Evolutionary conservation across 2,113 vertebrate genomes (phyloP).

Genomic region (Dicentrarchus labrax): DNA sequence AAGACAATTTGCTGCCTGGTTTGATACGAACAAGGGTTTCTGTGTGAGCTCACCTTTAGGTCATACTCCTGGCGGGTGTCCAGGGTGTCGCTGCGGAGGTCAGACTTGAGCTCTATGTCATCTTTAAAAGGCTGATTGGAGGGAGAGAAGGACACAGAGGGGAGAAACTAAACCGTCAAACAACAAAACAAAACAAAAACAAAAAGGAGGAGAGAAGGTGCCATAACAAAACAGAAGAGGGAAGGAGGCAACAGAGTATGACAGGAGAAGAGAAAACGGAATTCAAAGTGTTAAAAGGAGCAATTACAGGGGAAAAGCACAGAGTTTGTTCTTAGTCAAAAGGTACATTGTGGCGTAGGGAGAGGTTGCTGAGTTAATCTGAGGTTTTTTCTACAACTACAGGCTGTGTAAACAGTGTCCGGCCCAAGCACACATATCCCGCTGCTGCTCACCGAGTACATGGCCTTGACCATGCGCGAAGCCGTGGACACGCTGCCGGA

Average conservation of each 20-base stretch:
- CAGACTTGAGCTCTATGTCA: constrained; percentile 95
- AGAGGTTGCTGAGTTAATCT: constrained; percentile 67
- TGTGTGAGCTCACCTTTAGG: constrained; percentile 89
- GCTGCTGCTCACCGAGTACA: constrained; percentile 92
- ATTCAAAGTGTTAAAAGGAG: constrained; percentile 74
- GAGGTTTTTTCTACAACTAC: constrained; percentile 51
- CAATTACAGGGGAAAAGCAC: constrained; percentile 51
- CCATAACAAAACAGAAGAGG: constrained; percentile 65
- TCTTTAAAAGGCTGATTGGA: constrained; percentile 95
- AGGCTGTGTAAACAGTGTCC: constrained; percentile 69
- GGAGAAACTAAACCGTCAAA: constrained; percentile 89
- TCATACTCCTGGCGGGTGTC: constrained; percentile 98
- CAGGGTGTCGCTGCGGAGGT: constrained; percentile 94
- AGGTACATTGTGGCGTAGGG: constrained; percentile 37
- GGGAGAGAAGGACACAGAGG: constrained; percentile 87
- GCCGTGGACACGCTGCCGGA: constrained; percentile 93
- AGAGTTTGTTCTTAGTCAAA: constrained; percentile 53
- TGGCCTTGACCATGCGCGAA: constrained; percentile 97
- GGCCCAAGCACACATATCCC: constrained; percentile 50
- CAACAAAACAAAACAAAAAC: constrained; percentile 74
- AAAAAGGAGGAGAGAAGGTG: constrained; percentile 63
- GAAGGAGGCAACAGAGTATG: constrained; percentile 69
- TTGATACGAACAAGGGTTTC: neutral
- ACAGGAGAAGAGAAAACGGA: constrained; percentile 73
- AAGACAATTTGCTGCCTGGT: neutral